Evolutionary conservation across 2,797 vertebrate species (phyloP), one percentile per base, ranked within the genome.

Genomic region (Margarornis squamiger): DNA sequence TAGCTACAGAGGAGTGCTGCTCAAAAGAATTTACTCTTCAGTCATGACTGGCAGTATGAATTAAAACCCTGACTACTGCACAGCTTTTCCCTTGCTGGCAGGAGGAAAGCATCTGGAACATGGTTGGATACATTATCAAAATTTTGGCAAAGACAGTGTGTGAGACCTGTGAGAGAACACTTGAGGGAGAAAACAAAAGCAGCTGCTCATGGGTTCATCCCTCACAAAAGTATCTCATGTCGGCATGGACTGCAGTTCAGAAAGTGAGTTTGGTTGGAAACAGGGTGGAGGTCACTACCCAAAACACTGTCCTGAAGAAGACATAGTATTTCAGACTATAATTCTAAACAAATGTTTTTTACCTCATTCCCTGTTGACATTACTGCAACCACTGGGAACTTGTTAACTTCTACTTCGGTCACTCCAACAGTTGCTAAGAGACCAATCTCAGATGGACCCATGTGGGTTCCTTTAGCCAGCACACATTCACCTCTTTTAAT

Each of bases 301-400:
- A 77, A 86, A 93, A 83, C 52, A 77, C 16, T 59, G 63, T 77
- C 34, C 72, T 5, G 2, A 73, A 70, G 72, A 86, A 78, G 20
- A 15, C 26, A 48, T 0, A 62, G 23, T 55, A 82, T 70, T 76
- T 88, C 29, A 89, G 38, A 70, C 23, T 34, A 49, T 55, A 63
- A 89, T 67, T 89, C 65, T 54, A 66, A 90, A 91, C 8, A 46
- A 73, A 82, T 86, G 90, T 93, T 95, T 93, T 93, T 98, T 97
- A 99, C 99, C 99, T 99, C 99, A 86, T 99, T 99, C 94, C 99
- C 99, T 95, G 99, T 99, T 95, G 99, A 99, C 99, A 99, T 99
- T 94, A 99, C 99, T 39, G 99, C 99, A 96, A 99, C 99, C 92
- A 99, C 99, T 21, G 99, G 99, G 97, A 99, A 99, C 97, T 99